These are phyloP conservation scores for Etia nguti DNA, from an alignment of 2,113 vertebrate genomes.

Conservation along the genomic window DNA sequence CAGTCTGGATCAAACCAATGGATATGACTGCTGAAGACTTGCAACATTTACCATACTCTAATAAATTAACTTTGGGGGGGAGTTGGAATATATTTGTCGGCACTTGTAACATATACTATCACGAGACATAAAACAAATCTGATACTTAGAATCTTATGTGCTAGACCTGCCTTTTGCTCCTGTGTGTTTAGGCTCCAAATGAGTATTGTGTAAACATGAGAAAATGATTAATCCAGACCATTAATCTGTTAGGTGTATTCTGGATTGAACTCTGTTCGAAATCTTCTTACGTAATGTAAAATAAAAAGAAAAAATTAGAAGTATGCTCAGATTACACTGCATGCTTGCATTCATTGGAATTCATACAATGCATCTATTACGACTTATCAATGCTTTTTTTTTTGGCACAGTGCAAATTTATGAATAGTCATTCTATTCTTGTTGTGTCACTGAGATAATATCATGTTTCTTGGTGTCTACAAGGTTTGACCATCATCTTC, in stretches of 20 bases:
- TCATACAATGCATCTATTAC: not conserved
- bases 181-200: not conserved
- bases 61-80: not conserved
- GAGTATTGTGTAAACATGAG: not conserved
- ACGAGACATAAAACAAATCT: not conserved
- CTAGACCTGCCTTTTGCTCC: not conserved
- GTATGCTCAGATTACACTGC: not conserved
- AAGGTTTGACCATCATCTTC: not conserved
- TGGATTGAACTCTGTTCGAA: not conserved
- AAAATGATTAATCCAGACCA: constrained; percentile 1
- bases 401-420: not conserved
- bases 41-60: not conserved
- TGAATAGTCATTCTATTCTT: not conserved
- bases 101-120: not conserved
- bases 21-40: not conserved
- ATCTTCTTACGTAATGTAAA: not conserved
- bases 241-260: not conserved
- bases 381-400: constrained; percentile 7
- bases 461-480: constrained; percentile 2
- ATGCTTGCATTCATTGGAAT: not conserved
- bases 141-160: not conserved
- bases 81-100: not conserved
- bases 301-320: not conserved
- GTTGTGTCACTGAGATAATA: constrained; percentile 39
- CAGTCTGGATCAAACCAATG: not conserved